Evolutionary conservation across 1,140 invertebrate species (phyloP).

Genomic region (Drosophila tani): DNA sequence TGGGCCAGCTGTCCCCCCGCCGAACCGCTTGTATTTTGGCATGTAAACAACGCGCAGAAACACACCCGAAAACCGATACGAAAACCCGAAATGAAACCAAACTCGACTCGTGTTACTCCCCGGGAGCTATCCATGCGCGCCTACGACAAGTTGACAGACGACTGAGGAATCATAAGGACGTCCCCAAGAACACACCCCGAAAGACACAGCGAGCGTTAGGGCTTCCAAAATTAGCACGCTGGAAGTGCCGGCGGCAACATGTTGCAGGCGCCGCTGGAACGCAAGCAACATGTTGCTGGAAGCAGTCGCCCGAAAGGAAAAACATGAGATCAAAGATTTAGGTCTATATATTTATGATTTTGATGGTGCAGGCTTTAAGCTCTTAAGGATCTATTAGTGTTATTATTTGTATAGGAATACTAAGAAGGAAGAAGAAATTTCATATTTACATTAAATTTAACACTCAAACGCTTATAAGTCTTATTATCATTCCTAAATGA

Average conservation of each 20-base stretch:
- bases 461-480: too few species aligned
- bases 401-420: too few species aligned
- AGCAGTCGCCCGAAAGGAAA: neutral
- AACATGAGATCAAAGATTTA: neutral
- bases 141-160: constrained; percentile 73
- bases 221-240: constrained; percentile 69
- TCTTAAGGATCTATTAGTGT: neutral
- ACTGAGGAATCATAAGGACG: constrained; percentile 58
- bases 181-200: constrained; percentile 58
- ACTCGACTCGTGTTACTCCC: neutral
- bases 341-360: neutral
- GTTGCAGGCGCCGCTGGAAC: constrained; percentile 24
- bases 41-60: constrained; percentile 18
- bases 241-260: constrained; percentile 60
- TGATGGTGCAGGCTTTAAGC: too few species aligned
- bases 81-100: constrained; percentile 6
- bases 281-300: constrained; percentile 23
- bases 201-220: constrained; percentile 16
- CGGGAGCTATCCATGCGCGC: constrained; percentile 32
- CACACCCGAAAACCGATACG: neutral
- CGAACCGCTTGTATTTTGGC: constrained; percentile 21
- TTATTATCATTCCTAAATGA: too few species aligned
- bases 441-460: too few species aligned
- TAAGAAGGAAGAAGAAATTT: too few species aligned
- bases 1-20: constrained; percentile 12